A percentile compares a stretch with the other conserved stretches of the same genome.
Evolutionary conservation across 2,888 invertebrate species (phyloP).

Genomic region (Rhagium mordax): DNA sequence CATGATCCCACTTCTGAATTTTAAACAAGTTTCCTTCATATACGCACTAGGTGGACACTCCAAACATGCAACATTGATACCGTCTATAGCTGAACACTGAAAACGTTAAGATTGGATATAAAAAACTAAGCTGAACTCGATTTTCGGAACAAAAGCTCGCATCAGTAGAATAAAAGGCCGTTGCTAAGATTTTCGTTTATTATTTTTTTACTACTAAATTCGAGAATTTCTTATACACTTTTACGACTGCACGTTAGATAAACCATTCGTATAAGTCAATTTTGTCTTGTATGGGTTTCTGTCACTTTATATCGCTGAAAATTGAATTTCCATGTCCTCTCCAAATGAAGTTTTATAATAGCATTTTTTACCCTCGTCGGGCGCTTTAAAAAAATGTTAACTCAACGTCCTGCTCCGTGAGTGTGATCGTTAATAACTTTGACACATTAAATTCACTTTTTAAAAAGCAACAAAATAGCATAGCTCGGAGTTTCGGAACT

Average conservation of each 20-base stretch:
- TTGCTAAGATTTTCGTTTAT: no score
- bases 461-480: no score
- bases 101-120: no score
- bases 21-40: no score
- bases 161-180: no score
- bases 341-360: background rate
- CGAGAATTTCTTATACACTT: background rate
- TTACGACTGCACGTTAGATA: background rate
- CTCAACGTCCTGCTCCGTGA: background rate
- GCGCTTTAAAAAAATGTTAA: background rate
- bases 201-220: background rate
- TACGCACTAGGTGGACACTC: no score
- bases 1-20: no score
- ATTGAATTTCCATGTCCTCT: background rate
- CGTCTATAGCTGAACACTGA: no score
- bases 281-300: background rate
- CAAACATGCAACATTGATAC: no score
- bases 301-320: background rate
- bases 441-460: background rate
- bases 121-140: no score
- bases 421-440: background rate
- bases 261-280: background rate
- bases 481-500: no score
- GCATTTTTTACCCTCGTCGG: background rate
- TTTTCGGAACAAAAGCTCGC: no score